Percentiles rank a stretch among this genome's conserved stretches.
Conservation (phyloP, 2,888 invertebrate species). For the Eupithecia subfuscata region DNA sequence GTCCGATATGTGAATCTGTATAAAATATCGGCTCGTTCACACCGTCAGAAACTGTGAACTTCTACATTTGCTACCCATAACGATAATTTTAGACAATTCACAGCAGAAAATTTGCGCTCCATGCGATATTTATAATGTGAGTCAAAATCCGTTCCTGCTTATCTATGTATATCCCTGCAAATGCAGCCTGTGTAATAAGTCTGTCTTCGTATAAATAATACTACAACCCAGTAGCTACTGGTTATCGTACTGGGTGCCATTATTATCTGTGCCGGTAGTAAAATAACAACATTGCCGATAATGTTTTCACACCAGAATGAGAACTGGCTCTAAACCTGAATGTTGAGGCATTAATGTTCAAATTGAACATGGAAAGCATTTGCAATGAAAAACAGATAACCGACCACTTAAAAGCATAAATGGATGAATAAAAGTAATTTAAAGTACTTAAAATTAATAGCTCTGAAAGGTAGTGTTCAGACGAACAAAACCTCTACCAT, state of each 20-base stretch:
- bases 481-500: not conserved
- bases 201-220: not conserved
- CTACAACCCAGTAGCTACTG: not conserved
- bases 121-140: not conserved
- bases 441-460: not conserved
- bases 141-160: not conserved
- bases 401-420: not conserved
- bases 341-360: constrained; percentile 50
- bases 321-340: constrained; percentile 49
- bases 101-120: not conserved
- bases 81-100: not conserved
- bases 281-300: constrained; percentile 29
- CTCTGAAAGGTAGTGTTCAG: not conserved
- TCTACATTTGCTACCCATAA: not conserved
- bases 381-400: constrained; percentile 26
- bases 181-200: not conserved
- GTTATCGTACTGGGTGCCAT: not conserved
- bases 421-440: not conserved
- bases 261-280: not conserved
- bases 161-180: not conserved
- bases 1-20: no score
- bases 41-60: not conserved
- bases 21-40: not conserved
- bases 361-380: constrained; percentile 40
- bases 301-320: constrained; percentile 40